Base-by-base conservation (phyloP, 2,888 invertebrate species). In the Drosophila paracracens region DNA sequence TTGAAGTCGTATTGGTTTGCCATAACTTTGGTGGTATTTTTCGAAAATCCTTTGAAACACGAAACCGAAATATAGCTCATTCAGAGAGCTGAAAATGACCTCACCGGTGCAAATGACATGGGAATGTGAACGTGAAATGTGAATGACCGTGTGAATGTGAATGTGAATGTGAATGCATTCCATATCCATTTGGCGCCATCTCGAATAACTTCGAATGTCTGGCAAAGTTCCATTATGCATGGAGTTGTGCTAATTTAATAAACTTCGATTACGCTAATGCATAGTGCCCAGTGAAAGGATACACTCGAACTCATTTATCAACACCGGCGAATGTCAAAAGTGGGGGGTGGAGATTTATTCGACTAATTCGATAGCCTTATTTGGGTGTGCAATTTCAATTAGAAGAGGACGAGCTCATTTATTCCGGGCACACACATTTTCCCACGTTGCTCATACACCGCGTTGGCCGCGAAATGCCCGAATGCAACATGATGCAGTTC, bases 51-150 rank as follows among this genome's bases (percentile, higher is more conserved):
- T 70, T 70, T 75, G 70, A 25, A 25, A 25, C 8, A 25, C 8
- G 16, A 57, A 57, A 57, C 52, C 61, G 64, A 65, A 74, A 62
- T 61, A 50, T 31, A 57, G 74, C 62, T 60, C 57, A 66, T 63
- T 70, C 76, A 51, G 65, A 74, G 65, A 62, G 6, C 11, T 46
- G 29, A 18, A 51, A 60, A 59, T 27, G 16, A 51, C 54, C 58
- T 25, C 46, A 64, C 25, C 27, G 73, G 70, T 82, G 88, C 80
- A 76, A 84, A 72, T 77, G 68, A 82, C 82, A 69, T 79, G 76
- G 70, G 67, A 74, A 69, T 73, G 46, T 18, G n/a, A 8, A 48
- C 35, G 50, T 27, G n/a, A 7, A 7, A 25, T 35, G 25, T 31
- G 50, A 7, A 25, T 53, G 33, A 38, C 13, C n/a, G 7, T 21